Percentiles rank a stretch among this genome's conserved stretches.
Evolutionary conservation across 2,113 vertebrate genomes (phyloP).

Genomic region (Planiliza haematocheilus): DNA sequence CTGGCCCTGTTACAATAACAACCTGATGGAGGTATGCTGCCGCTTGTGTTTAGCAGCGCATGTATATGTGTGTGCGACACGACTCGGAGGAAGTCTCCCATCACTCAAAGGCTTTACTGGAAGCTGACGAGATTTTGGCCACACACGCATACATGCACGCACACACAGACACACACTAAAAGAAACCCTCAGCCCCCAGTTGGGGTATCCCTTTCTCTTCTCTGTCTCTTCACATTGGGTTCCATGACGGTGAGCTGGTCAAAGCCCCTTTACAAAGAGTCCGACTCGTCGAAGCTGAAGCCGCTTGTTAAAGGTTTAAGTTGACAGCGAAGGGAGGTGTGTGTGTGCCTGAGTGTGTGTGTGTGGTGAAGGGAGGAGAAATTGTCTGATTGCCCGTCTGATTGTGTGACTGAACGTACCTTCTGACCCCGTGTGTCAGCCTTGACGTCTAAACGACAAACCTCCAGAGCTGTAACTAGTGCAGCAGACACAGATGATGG

Average conservation of each 20-base stretch:
- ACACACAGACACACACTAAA: constrained; percentile 31
- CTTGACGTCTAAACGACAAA: constrained; percentile 24
- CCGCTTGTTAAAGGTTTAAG: constrained; percentile 60
- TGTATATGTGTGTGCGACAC: constrained; percentile 25
- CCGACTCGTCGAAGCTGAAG: constrained; percentile 63
- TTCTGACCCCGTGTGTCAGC: constrained; percentile 58
- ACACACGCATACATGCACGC: constrained; percentile 34
- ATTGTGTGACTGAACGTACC: constrained; percentile 52
- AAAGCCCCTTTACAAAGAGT: constrained; percentile 73
- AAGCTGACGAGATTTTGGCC: constrained; percentile 39
- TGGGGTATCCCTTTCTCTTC: constrained; percentile 72
- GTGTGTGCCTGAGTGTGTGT: constrained; percentile 26
- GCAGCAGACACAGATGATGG: not conserved
- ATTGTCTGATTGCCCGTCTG: constrained; percentile 44
- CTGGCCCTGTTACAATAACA: constrained; percentile 50
- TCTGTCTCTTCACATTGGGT: constrained; percentile 79
- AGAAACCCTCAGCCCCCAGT: constrained; percentile 35
- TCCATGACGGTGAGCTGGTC: constrained; percentile 80
- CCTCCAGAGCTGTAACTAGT: not conserved
- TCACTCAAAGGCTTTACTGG: constrained; percentile 50
- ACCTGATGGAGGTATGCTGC: constrained; percentile 42
- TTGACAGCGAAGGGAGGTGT: constrained; percentile 46
- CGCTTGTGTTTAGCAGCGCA: constrained; percentile 20
- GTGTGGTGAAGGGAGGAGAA: constrained; percentile 34
- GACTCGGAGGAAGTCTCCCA: constrained; percentile 49